Evolutionary conservation across 1,140 invertebrate genomes (phyloP).

Genomic region (Eumeta japonica): DNA sequence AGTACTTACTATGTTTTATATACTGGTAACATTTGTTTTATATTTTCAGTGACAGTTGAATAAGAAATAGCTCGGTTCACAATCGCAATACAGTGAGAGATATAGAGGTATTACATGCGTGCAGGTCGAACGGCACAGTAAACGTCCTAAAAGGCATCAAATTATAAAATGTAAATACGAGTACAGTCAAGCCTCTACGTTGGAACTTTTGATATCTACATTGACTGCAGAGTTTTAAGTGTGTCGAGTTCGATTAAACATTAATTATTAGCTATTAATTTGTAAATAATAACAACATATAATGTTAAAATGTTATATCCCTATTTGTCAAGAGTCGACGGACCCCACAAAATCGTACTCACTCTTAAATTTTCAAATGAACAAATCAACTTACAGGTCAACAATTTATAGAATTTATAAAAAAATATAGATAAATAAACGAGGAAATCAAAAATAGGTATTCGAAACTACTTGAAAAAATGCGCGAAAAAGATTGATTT

Average conservation of each 20-base stretch:
- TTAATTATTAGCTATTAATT: conserved; percentile 4
- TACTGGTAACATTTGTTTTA: conserved; percentile 26
- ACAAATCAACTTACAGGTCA: too few species aligned
- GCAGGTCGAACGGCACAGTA: conserved; percentile 49
- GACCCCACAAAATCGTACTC: too few species aligned
- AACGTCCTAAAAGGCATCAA: conserved; percentile 56
- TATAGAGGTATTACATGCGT: conserved; percentile 47
- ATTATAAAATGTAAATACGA: conserved; percentile 45
- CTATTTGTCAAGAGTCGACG: too few species aligned
- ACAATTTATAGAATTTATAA: too few species aligned
- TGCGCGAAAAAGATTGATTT: too few species aligned
- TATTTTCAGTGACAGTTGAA: conserved; percentile 51
- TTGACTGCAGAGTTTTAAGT: conserved; percentile 25
- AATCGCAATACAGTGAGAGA: conserved; percentile 50
- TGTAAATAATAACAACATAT: too few species aligned
- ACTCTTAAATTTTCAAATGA: too few species aligned
- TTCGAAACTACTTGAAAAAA: too few species aligned
- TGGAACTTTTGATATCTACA: conserved; percentile 48
- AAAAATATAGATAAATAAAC: too few species aligned
- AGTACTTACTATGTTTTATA: neutral
- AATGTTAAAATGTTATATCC: too few species aligned
- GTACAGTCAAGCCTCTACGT: conserved; percentile 56
- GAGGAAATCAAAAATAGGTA: too few species aligned
- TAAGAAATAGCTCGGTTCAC: conserved; percentile 51
- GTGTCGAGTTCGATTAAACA: too few species aligned